These are phyloP conservation scores for Pomatostomus ruficeps DNA, from an alignment of 2,113 vertebrate species.

Conservation along the genomic window DNA sequence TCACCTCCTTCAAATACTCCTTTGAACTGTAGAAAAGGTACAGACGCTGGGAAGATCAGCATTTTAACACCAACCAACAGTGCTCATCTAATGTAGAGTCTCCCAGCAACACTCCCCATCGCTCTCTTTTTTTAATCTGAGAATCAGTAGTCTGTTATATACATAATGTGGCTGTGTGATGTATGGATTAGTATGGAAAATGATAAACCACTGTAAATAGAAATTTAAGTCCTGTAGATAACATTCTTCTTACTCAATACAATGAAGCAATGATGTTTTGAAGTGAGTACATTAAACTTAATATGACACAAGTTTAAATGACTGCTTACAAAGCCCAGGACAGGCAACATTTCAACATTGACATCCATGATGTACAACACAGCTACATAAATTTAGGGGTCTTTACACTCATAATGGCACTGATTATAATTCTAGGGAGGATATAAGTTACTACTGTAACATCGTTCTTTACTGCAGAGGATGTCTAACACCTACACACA, in stretches of 20 bases:
- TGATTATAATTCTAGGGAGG: not conserved
- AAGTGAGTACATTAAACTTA: not conserved
- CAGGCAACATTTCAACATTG: not conserved
- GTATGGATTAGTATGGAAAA: not conserved
- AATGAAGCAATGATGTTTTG: not conserved
- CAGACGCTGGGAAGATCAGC: not conserved
- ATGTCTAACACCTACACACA: not conserved
- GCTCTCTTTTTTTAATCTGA: not conserved
- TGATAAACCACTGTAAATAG: not conserved
- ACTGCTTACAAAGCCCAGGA: not conserved
- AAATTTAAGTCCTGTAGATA: not conserved
- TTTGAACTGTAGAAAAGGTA: not conserved
- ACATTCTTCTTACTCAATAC: not conserved
- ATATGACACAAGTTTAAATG: not conserved
- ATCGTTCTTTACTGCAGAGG: not conserved
- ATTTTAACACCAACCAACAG: not conserved
- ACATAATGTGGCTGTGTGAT: not conserved
- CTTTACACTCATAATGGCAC: not conserved
- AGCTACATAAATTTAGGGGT: not conserved
- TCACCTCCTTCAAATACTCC: not conserved
- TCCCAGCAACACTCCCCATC: rapidly evolving
- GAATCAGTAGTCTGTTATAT: not conserved
- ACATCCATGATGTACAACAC: not conserved
- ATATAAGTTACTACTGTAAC: not conserved
- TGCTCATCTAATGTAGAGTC: not conserved